phyloP scores from a whole-genome alignment of 2,888 invertebrate species.

The Hyppa rectilinea region DNA sequence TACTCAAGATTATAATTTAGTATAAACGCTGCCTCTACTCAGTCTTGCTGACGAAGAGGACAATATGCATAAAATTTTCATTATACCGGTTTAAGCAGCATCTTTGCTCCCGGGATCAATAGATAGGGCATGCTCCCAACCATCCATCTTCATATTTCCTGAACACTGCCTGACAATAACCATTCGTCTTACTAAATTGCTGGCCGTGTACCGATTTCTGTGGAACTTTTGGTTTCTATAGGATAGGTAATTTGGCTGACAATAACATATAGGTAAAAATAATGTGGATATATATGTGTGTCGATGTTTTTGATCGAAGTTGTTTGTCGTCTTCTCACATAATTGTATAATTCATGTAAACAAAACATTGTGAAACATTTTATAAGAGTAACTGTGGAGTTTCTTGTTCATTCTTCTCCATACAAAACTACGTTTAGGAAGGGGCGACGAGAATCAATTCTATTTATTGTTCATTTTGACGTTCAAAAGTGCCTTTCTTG shows the following conservation, averaged over 20 bases:
- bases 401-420: no score
- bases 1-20: slow-evolving; percentile 25
- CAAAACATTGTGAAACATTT: no score
- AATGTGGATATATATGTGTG: neutral
- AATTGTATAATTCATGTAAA: no score
- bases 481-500: no score
- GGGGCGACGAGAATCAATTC: no score
- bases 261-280: slow-evolving; percentile 52
- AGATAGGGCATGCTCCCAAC: slow-evolving; percentile 70
- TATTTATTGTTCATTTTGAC: no score
- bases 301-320: neutral
- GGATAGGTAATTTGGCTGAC: slow-evolving; percentile 62
- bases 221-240: slow-evolving; percentile 47
- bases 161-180: slow-evolving; percentile 80
- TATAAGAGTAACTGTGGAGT: no score
- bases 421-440: no score
- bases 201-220: slow-evolving; percentile 75
- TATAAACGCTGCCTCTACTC: neutral
- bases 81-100: slow-evolving; percentile 44
- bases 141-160: slow-evolving; percentile 86
- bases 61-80: slow-evolving; percentile 54
- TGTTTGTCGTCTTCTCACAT: no score
- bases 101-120: slow-evolving; percentile 64
- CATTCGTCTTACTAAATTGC: slow-evolving; percentile 84
- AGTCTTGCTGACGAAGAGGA: slow-evolving; percentile 18